Evolutionary conservation across 2,888 invertebrate species (phyloP), one percentile per base, ranked within the genome.

Genomic region (Liopterus haemorrhoidalis): DNA sequence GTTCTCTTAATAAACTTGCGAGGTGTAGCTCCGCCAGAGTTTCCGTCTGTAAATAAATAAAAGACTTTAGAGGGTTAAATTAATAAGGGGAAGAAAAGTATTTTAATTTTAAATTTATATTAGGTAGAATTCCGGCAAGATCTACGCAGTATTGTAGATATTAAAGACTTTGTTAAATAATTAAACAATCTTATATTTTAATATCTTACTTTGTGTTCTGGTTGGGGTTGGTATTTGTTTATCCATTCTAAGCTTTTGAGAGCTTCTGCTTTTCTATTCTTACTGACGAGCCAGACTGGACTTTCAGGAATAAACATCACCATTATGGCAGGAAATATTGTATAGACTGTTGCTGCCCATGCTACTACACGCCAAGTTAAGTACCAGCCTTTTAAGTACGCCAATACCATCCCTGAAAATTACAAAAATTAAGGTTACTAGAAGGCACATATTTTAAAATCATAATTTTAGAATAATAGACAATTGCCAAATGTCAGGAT

Each of bases 221-320:
- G 68, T 44, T 68, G 66, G 12, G 69, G 70, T 55, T 71, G 70
- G 45, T 67, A 66, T 45, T 65, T 65, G 52, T 71, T 65, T 30
- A 68, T 67, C 72, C 73, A 74, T 43, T 68, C 68, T 18, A 77
- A 57, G 1, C 75, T 67, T 35, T 69, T 69, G 19, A 69, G 69
- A 1, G 78, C 78, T 44, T 75, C 70, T 4, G 73, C 74, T n/a
- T 67, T 62, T 14, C 69, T 65, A 1, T 74, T 75, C 55, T 71
- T 74, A 1, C 74, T 71, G 2, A 76, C 70, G 1, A 78, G 63
- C 77, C 77, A 78, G 1, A 73, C 70, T 0, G 78, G 78, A 47
- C 76, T 76, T 60, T 78, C 78, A 0, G 75, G 75, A 3, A 75
- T 69, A 47, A 73, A 69, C 52, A 73, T 59, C 4, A 75, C 64